Percentiles rank a stretch among this genome's conserved stretches.
These are phyloP conservation scores for Eurytoma adleriae DNA, from an alignment of 2,888 invertebrate genomes.

Conservation along the genomic window DNA sequence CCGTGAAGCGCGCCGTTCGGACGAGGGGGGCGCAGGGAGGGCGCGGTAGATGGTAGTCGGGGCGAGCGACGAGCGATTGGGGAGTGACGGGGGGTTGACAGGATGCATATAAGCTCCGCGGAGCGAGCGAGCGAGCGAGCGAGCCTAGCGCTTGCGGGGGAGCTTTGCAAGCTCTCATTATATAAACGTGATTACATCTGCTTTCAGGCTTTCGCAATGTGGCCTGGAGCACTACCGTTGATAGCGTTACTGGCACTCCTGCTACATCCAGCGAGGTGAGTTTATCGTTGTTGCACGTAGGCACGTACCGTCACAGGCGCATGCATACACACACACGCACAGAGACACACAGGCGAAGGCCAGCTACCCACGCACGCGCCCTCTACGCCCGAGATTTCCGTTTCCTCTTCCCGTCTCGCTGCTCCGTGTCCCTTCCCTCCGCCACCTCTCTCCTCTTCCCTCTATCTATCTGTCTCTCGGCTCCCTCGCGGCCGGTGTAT, in stretches of 20 bases:
- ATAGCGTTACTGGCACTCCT: conserved; percentile 74
- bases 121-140: conserved; percentile 17
- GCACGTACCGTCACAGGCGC: neutral
- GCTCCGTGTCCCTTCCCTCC: no score
- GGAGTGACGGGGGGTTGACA: conserved; percentile 41
- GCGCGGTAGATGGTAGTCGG: neutral
- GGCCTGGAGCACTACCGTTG: conserved; percentile 75
- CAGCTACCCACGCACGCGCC: neutral
- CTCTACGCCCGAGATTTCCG: conserved; percentile 33
- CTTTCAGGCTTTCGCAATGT: conserved; percentile 75
- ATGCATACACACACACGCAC: neutral
- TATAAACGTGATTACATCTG: conserved; percentile 65
- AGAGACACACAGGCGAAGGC: neutral
- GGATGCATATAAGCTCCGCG: neutral
- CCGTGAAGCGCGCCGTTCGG: conserved; percentile 9
- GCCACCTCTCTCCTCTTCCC: no score
- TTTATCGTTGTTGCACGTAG: conserved; percentile 53
- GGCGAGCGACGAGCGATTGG: conserved; percentile 39
- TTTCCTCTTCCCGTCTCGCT: neutral
- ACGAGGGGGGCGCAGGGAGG: neutral
- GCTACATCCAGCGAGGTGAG: conserved; percentile 73
- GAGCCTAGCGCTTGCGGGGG: conserved; percentile 27
- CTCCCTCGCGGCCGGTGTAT: neutral
- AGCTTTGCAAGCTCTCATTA: conserved; percentile 58
- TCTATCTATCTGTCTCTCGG: no score